Conservation (phyloP, 2,113 vertebrate genomes). For the Saguinus imperator region DNA sequence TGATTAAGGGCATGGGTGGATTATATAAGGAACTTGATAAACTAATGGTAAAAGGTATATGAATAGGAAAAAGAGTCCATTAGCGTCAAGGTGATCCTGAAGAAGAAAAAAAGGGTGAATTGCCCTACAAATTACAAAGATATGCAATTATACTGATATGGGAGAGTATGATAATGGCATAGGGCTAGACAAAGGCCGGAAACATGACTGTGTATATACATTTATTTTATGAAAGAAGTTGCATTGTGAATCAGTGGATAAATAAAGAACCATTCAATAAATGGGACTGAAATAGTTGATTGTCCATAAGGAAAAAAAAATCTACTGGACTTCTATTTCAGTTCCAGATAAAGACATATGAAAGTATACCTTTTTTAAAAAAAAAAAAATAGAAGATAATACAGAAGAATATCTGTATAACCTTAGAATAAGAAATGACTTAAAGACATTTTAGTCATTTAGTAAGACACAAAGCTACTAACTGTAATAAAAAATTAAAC, state of each 20-base stretch:
- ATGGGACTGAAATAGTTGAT: background rate
- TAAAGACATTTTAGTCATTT: background rate
- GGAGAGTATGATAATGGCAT: background rate
- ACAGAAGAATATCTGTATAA: background rate
- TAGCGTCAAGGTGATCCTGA: background rate
- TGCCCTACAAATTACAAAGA: background rate
- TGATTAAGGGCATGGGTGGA: background rate
- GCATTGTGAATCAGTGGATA: background rate
- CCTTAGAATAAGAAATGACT: background rate
- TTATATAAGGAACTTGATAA: background rate
- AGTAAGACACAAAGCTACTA: background rate
- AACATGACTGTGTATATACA: background rate
- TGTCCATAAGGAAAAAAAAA: background rate
- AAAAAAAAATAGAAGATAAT: background rate
- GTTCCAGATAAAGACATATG: background rate
- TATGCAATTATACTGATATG: background rate
- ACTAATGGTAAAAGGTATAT: background rate
- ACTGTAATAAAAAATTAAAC: background rate
- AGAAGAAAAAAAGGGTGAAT: background rate
- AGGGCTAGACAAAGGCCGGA: background rate
- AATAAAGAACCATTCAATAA: background rate
- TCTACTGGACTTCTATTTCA: background rate
- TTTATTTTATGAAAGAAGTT: background rate
- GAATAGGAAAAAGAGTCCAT: background rate
- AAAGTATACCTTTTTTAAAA: background rate